Evolutionary conservation across 2,888 invertebrate species (phyloP).

Genomic region (Hyposoter dolosus): DNA sequence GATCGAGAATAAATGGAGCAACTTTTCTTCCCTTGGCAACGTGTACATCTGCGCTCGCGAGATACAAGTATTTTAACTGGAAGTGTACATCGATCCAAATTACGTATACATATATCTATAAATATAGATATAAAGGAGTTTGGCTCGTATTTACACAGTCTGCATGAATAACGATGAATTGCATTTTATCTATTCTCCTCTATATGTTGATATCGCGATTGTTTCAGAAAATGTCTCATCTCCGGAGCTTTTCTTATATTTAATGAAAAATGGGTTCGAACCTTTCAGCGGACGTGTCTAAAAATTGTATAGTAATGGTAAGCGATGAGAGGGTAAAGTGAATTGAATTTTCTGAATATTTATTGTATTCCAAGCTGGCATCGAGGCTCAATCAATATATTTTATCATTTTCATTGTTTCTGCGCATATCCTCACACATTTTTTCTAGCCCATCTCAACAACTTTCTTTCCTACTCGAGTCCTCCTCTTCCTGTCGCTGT

Average conservation of each 20-base stretch:
- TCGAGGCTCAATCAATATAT: not conserved
- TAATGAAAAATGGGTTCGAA: not conserved
- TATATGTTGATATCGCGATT: not conserved
- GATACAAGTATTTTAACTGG: not conserved
- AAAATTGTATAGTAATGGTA: not conserved
- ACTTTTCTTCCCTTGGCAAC: not conserved
- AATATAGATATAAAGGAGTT: not conserved
- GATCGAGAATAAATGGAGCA: conserved; percentile 28
- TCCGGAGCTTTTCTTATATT: not conserved
- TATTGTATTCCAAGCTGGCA: not conserved
- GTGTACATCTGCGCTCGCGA: not conserved
- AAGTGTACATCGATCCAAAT: conserved; percentile 4
- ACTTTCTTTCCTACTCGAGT: not conserved
- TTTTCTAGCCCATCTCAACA: not conserved
- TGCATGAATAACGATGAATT: conserved; percentile 23
- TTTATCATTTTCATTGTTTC: not conserved
- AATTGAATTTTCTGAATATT: not conserved
- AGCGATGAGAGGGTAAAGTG: not conserved
- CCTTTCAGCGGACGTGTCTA: not conserved
- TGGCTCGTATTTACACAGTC: conserved; percentile 28
- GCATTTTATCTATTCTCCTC: not conserved
- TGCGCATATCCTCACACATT: not conserved
- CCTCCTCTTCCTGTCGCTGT: not conserved
- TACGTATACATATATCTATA: not conserved
- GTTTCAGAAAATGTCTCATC: not conserved